phyloP scores from a whole-genome alignment of 2,888 invertebrate genomes.

The Parnassius smintheus region DNA sequence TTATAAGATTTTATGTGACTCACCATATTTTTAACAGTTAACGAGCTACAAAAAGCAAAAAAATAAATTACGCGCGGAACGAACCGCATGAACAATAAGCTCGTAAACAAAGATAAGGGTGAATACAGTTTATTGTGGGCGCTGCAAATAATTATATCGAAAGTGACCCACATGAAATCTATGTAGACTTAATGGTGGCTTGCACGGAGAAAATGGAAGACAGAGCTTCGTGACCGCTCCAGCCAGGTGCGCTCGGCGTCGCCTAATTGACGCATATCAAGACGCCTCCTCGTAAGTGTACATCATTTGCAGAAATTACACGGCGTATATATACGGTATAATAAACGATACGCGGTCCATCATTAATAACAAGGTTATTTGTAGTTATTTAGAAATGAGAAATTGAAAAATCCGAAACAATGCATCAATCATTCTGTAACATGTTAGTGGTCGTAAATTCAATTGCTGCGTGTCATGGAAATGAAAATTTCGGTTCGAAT shows the following conservation, averaged over 20 bases:
- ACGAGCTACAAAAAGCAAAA: neutral
- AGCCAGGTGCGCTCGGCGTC: slow-evolving; percentile 68
- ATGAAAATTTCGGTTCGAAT: no score
- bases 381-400: slow-evolving; percentile 20
- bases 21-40: neutral
- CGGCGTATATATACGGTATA: slow-evolving; percentile 63
- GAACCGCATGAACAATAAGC: slow-evolving; percentile 16
- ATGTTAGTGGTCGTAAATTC: no score
- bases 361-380: slow-evolving; percentile 8
- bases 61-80: slow-evolving; percentile 1
- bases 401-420: neutral
- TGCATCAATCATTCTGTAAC: neutral
- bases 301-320: slow-evolving; percentile 67
- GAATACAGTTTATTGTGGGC: slow-evolving; percentile 13
- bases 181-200: slow-evolving; percentile 28
- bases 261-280: slow-evolving; percentile 72
- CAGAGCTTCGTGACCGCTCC: slow-evolving; percentile 62
- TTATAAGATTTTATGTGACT: neutral
- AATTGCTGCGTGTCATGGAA: no score
- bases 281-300: slow-evolving; percentile 73
- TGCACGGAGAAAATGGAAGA: slow-evolving; percentile 43
- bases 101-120: slow-evolving; percentile 20
- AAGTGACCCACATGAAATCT: slow-evolving; percentile 21
- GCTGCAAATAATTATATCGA: slow-evolving; percentile 6
- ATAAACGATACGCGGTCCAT: slow-evolving; percentile 53